Base-by-base conservation (phyloP, 1,140 invertebrate species). In the Polyergus mexicanus region DNA sequence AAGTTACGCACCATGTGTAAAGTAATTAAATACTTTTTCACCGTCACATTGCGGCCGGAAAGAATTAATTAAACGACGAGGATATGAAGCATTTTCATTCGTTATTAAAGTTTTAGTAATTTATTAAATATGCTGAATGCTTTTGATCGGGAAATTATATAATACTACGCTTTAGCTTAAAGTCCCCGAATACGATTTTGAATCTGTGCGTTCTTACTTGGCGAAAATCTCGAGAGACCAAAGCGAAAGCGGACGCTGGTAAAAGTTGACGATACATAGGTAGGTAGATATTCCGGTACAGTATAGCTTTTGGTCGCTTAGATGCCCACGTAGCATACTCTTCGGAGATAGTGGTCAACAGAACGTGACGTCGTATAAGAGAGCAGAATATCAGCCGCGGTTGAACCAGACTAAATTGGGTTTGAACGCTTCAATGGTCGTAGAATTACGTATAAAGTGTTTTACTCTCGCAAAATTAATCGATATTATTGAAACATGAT, bases 31-130 rank as follows among this genome's bases (percentile, higher is more conserved):
- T 83, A 83, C 68, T 83, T 60, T 68, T 72, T 71, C 68, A 25
- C 68, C 19, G 78, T 83, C 78, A 60, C 68, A 83, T 83, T 74
- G 25, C 28, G 47, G 68, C 25, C 41, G 68, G 68, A 83, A 83
- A n/a, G n/a, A 83, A 83, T 83, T 83, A 83, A 83, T 83, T 83
- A 83, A 81, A 72, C 66, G 78, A 83, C 72, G 78, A 74, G 78
- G 74, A 62, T 74, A 54, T 83, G 68, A 60, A 60, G 68, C 68
- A 83, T 83, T 74, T 83, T 83, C 56, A 83, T 83, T 83, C 38
- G 54, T 83, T 83, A 83, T 83, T 83, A 83, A 83, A 74, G 78
- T 68, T 35, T 22, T 4, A n/a, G 32, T 16, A 47, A 47, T 47
- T 47, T 47, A 16, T 47, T 47, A 44, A 44, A 47, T 44, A 11